These are phyloP conservation scores for Volucella zonaria DNA, from an alignment of 2,888 invertebrate genomes.

Conservation along the genomic window DNA sequence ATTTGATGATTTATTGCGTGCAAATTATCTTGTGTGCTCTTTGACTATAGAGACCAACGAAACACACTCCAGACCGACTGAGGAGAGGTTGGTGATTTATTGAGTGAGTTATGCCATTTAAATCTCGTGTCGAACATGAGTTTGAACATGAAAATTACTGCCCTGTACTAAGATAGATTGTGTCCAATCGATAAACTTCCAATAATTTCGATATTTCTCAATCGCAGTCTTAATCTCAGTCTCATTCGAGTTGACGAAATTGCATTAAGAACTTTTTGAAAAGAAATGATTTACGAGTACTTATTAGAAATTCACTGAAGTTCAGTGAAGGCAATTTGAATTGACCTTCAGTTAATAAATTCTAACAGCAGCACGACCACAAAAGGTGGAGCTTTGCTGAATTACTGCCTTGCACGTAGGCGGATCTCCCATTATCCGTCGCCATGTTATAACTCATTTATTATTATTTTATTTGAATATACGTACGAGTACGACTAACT, in stretches of 20 bases:
- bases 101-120: conserved; percentile 71
- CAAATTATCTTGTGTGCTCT: conserved; percentile 67
- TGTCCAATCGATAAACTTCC: conserved; percentile 44
- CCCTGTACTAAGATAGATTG: conserved; percentile 52
- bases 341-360: conserved; percentile 66
- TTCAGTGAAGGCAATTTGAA: conserved; percentile 39
- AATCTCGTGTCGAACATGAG: conserved; percentile 68
- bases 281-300: conserved; percentile 44
- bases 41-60: conserved; percentile 22
- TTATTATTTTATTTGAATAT: conserved; percentile 21
- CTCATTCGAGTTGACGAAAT: conserved; percentile 65
- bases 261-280: conserved; percentile 25
- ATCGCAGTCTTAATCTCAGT: conserved; percentile 21
- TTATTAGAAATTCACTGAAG: conserved; percentile 45
- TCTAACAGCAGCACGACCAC: conserved; percentile 48
- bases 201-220: conserved; percentile 68
- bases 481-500: conserved; percentile 45
- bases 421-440: conserved; percentile 67
- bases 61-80: conserved; percentile 41
- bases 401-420: conserved; percentile 70
- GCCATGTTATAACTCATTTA: conserved; percentile 44
- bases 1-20: conserved; percentile 74
- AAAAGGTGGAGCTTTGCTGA: conserved; percentile 71
- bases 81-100: conserved; percentile 67
- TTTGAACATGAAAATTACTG: conserved; percentile 63